Base-by-base conservation (phyloP, 2,888 invertebrate species). In the Oscheius sp. region DNA sequence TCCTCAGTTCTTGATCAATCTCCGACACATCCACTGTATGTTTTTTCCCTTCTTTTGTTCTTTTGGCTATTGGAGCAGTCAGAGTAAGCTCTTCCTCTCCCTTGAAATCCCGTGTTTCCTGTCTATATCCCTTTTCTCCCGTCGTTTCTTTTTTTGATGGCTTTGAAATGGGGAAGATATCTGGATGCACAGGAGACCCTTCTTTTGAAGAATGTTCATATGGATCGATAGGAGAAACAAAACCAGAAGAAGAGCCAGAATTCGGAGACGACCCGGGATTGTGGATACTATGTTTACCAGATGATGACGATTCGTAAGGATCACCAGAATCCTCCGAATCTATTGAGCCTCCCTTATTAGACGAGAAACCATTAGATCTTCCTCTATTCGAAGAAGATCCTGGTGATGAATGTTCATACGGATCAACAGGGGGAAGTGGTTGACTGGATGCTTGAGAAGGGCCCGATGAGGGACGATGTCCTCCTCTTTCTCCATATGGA, bases 111-210 rank as follows among this genome's bases (percentile, higher is more conserved):
- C 26, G 20, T n/a, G n/a, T n/a, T 9, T 54, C 54, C 5, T 28
- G 20, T 14, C 54, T 32, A 17, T 54, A 54, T 14, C 33, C 54
- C 12, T 54, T 54, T 33, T 36, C 54, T n/a, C 54, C 54, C 2
- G 54, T 51, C 14, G 30, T 30, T 28, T 51, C 54, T 20, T 54
- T 36, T 33, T 36, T 47, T 20, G 47, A 47, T 12, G 20, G 47
- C 22, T 47, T 24, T 5, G n/a, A n/a, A n/a, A n/a, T n/a, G n/a
- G n/a, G n/a, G n/a, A n/a, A n/a, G n/a, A n/a, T n/a, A n/a, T 20
- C 20, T 22, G 47, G 20, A 47, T 47, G 22, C 20, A 22, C 4
- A 24, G 36, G 36, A 36, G 36, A 14, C 8, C 2, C 8, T 3
- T 41, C 41, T 12, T 41, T 12, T 14, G 45, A 17, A 6, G 45